Evolutionary conservation across 2,888 invertebrate genomes (phyloP).

Genomic region (Notodonta dromedarius): DNA sequence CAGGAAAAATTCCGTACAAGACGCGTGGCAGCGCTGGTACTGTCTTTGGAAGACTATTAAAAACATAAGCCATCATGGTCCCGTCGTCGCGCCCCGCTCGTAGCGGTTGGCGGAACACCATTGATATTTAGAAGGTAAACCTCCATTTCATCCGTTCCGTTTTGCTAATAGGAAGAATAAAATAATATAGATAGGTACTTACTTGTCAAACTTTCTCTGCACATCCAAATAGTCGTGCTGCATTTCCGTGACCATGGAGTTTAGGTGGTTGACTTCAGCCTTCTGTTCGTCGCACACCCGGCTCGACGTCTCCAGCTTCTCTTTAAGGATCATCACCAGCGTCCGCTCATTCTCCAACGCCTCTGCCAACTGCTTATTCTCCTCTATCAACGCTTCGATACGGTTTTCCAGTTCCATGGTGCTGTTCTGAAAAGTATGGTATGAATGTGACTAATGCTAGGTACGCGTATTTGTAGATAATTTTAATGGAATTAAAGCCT

Average conservation of each 20-base stretch:
- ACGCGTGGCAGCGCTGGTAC: too few species aligned
- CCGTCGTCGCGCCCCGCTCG: too few species aligned
- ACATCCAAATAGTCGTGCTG: slow-evolving; percentile 72
- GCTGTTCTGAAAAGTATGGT: slow-evolving; percentile 60
- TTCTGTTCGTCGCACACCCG: slow-evolving; percentile 79
- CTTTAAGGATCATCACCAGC: slow-evolving; percentile 75
- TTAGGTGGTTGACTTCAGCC: slow-evolving; percentile 73
- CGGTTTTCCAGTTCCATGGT: slow-evolving; percentile 71
- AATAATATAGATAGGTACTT: too few species aligned
- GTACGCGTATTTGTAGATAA: neutral
- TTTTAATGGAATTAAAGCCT: too few species aligned
- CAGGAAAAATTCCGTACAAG: too few species aligned
- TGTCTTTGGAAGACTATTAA: too few species aligned
- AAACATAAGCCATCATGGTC: too few species aligned
- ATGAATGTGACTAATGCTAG: neutral
- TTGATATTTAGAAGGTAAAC: too few species aligned
- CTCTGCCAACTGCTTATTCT: slow-evolving; percentile 75
- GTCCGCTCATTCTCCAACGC: slow-evolving; percentile 83
- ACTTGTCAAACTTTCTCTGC: slow-evolving; percentile 71
- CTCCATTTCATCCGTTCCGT: too few species aligned
- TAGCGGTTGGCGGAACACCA: too few species aligned
- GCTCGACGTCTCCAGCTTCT: slow-evolving; percentile 79
- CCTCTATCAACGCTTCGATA: slow-evolving; percentile 75
- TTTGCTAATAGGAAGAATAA: too few species aligned
- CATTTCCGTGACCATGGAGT: slow-evolving; percentile 70